Evolutionary conservation across 2,113 vertebrate species (phyloP).

Genomic region (Zootoca vivipara): DNA sequence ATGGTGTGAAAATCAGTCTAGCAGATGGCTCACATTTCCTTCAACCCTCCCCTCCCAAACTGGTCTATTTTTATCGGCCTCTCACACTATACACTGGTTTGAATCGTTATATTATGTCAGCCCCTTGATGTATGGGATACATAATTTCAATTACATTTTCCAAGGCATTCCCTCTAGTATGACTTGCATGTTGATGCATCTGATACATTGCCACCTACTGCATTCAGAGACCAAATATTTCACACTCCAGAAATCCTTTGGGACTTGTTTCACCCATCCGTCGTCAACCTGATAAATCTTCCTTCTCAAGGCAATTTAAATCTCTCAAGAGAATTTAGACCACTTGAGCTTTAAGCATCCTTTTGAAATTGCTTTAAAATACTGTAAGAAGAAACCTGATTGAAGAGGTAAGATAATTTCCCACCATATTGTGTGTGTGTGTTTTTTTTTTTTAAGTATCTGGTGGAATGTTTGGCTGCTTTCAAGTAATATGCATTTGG

Average conservation of each 20-base stretch:
- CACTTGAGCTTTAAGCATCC: constrained; percentile 30
- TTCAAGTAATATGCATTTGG: constrained; percentile 5
- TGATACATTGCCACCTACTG: constrained; percentile 21
- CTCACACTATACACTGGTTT: not conserved
- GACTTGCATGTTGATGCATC: not conserved
- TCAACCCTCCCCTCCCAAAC: too few species aligned
- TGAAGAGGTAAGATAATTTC: constrained; percentile 48
- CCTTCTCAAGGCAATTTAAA: constrained; percentile 55
- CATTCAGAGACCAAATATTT: constrained; percentile 38
- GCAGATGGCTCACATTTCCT: constrained; percentile 19
- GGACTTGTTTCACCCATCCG: constrained; percentile 40
- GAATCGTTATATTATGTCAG: constrained; percentile 11
- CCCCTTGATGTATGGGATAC: constrained; percentile 22
- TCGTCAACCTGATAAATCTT: constrained; percentile 53
- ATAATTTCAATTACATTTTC: constrained; percentile 35
- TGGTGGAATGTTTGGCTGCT: constrained; percentile 25
- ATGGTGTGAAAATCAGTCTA: constrained; percentile 20
- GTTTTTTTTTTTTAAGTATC: constrained; percentile 23
- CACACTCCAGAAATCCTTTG: constrained; percentile 39
- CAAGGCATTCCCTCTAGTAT: constrained; percentile 31
- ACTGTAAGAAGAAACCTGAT: constrained; percentile 30
- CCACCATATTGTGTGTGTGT: not conserved
- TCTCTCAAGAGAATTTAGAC: constrained; percentile 36
- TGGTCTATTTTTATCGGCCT: constrained; percentile 21
- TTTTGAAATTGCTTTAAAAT: constrained; percentile 45